Percentiles rank a stretch among this genome's conserved stretches.
Conservation (phyloP, 2,797 vertebrate genomes). For the Sebastes taczanowskii region DNA sequence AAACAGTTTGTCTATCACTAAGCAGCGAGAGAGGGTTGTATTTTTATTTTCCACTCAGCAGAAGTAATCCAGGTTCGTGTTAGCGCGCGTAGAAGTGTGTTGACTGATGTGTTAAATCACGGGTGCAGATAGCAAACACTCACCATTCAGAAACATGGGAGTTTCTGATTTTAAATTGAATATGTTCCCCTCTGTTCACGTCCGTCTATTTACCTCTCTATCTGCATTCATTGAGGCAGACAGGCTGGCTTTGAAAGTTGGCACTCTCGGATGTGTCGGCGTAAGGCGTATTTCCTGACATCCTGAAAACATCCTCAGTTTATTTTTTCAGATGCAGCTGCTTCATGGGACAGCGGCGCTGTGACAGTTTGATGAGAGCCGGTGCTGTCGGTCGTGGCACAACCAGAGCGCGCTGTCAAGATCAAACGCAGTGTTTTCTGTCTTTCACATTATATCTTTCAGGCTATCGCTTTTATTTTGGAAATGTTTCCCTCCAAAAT, state of each 20-base stretch:
- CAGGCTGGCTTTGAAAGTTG: constrained; percentile 8
- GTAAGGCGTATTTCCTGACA: constrained; percentile 24
- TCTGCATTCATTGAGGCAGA: constrained; percentile 2
- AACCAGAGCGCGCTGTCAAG: constrained; percentile 13
- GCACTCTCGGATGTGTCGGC: constrained; percentile 1
- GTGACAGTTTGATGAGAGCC: constrained; percentile 46
- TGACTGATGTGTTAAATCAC: constrained; percentile 29
- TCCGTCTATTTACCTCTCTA: constrained; percentile 13
- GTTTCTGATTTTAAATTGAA: no score
- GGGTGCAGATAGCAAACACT: constrained; percentile 3
- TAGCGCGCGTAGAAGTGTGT: not conserved
- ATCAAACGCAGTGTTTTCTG: constrained; percentile 36
- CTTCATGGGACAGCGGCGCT: constrained; percentile 36
- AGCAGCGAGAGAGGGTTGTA: not conserved
- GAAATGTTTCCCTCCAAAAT: constrained; percentile 7
- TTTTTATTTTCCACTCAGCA: not conserved
- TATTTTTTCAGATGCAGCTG: constrained; percentile 15
- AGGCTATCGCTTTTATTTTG: not conserved
- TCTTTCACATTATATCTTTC: not conserved
- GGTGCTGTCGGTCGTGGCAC: constrained; percentile 42
- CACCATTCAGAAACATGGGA: no score
- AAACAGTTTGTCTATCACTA: constrained; percentile 18
- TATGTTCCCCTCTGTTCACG: not conserved
- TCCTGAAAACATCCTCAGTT: constrained; percentile 23
- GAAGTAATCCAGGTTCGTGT: constrained; percentile 5